Conservation (phyloP, 2,888 invertebrate genomes). For the Caenorhabditis sp. region DNA sequence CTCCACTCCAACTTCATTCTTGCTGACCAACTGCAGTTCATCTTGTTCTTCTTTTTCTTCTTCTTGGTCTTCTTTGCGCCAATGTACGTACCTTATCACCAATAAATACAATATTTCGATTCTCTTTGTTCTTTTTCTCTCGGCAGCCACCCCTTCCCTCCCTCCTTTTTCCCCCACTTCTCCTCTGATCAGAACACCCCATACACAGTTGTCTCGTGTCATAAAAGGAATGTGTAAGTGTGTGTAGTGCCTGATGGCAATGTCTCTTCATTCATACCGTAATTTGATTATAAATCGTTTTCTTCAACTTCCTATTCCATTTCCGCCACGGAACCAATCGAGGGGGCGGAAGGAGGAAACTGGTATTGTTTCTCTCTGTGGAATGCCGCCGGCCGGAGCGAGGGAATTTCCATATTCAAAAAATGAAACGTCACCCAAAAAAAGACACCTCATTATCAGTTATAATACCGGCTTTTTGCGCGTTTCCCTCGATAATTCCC, state of each 20-base stretch:
- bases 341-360: not conserved
- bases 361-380: constrained; percentile 9
- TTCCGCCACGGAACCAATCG: constrained; percentile 8
- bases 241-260: too few relatives aligned
- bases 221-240: constrained; percentile 25
- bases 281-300: constrained; percentile 18
- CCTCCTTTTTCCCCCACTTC: too few relatives aligned
- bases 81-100: constrained; percentile 24
- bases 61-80: not conserved
- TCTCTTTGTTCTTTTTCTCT: constrained; percentile 23
- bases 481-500: constrained; percentile 13
- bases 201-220: constrained; percentile 37
- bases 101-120: constrained; percentile 16
- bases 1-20: not conserved
- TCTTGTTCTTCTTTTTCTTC: constrained; percentile 9
- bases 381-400: too few relatives aligned
- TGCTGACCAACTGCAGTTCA: constrained; percentile 3
- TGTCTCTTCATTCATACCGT: constrained; percentile 9
- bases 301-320: not conserved
- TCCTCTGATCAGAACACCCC: constrained; percentile 11
- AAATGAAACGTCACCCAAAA: constrained; percentile 22
- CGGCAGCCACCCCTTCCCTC: not conserved
- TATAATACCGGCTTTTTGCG: constrained; percentile 25
- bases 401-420: not conserved
- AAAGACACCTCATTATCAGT: constrained; percentile 39